Percentiles rank a stretch among this genome's conserved stretches.
These are phyloP conservation scores for Gracilinanus agilis DNA, from an alignment of 2,113 vertebrate genomes.

Conservation along the genomic window DNA sequence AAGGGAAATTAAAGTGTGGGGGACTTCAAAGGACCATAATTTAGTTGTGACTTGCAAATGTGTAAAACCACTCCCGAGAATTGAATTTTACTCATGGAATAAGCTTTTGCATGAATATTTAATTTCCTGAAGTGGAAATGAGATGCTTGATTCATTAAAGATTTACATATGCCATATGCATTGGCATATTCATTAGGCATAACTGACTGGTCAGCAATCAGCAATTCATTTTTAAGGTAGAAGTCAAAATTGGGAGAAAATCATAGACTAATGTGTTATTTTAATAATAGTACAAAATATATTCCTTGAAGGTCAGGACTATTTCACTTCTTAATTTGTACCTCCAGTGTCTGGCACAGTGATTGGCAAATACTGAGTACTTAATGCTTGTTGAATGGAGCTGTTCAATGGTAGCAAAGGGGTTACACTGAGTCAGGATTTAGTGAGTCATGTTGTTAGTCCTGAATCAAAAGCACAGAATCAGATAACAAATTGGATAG, in stretches of 20 bases:
- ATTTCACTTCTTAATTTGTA: background rate
- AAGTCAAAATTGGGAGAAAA: background rate
- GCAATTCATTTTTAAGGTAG: background rate
- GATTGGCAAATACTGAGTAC: background rate
- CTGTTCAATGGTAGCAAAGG: background rate
- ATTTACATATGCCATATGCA: conserved; percentile 53
- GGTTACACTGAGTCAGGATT: background rate
- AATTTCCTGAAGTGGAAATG: conserved; percentile 68
- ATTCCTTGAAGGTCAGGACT: background rate
- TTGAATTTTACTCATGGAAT: conserved; percentile 58
- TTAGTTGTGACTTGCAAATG: conserved; percentile 63
- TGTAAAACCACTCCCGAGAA: conserved; percentile 63
- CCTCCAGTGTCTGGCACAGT: background rate
- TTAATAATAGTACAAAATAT: background rate
- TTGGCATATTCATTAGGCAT: conserved; percentile 13
- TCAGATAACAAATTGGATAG: background rate
- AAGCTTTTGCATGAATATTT: conserved; percentile 78
- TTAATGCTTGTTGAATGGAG: background rate
- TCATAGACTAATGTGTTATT: background rate
- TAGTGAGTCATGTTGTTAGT: background rate
- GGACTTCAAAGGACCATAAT: conserved; percentile 64
- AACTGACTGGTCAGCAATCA: conserved; percentile 64
- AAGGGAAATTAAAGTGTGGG: conserved; percentile 66
- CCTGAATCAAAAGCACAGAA: background rate
- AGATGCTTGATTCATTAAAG: conserved; percentile 66